Conservation (phyloP, 2,888 invertebrate genomes). For the Eristalinus sepulchralis region DNA sequence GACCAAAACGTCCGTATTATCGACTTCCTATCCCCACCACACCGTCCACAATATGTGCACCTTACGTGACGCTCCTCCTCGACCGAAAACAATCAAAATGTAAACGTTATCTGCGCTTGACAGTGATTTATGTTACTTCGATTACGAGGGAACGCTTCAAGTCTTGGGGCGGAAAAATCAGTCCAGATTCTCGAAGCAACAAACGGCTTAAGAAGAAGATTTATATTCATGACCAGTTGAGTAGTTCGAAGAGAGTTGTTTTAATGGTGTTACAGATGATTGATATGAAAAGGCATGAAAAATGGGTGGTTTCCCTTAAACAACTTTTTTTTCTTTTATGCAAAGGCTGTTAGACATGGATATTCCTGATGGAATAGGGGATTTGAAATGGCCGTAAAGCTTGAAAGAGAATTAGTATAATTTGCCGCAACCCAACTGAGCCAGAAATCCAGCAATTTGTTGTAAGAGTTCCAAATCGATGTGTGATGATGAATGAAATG, state of each 20-base stretch:
- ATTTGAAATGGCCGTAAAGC: neutral
- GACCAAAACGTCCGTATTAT: slow-evolving; percentile 56
- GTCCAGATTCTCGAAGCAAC: slow-evolving; percentile 69
- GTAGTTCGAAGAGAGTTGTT: slow-evolving; percentile 68
- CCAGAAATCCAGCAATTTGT: neutral
- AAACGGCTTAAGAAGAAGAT: slow-evolving; percentile 70
- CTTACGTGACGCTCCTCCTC: slow-evolving; percentile 20
- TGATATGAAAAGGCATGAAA: slow-evolving; percentile 52
- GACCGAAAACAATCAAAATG: slow-evolving; percentile 67
- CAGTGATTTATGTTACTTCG: slow-evolving; percentile 70
- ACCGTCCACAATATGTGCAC: slow-evolving; percentile 29
- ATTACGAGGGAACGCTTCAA: slow-evolving; percentile 63
- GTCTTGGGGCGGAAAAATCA: slow-evolving; percentile 59
- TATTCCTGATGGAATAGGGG: slow-evolving; percentile 3
- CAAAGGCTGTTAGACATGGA: slow-evolving; percentile 7
- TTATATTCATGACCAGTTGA: slow-evolving; percentile 71
- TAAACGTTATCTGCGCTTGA: slow-evolving; percentile 69
- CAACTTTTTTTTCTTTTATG: neutral
- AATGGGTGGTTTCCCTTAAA: slow-evolving; percentile 15
- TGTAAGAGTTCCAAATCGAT: neutral
- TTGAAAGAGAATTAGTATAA: slow-evolving; percentile 21
- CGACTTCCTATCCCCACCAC: slow-evolving; percentile 25
- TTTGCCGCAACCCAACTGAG: neutral
- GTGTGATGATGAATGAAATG: neutral
- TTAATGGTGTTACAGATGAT: slow-evolving; percentile 70